Evolutionary conservation across 2,888 invertebrate genomes (phyloP), one percentile per base, ranked within the genome.

Genomic region (Antheraea yamamai): DNA sequence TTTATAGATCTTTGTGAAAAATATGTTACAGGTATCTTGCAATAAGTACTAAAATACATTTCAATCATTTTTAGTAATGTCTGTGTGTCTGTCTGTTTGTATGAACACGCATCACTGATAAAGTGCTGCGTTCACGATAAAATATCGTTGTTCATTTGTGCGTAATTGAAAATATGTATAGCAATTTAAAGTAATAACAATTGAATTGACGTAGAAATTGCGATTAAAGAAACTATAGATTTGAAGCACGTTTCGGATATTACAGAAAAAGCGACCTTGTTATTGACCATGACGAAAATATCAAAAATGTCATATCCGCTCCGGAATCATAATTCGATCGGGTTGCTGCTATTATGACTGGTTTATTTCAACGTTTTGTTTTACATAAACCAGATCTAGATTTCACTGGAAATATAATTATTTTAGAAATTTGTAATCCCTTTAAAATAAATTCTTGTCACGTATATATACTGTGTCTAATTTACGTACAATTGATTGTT

Each of bases 251-350:
- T 70, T 70, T 39, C 68, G 20, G 16, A 39, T 39, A 70, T 70
- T 70, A 70, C 39, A 70, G 70, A 39, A 70, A 68, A 39, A 51
- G 58, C 47, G 58, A 20, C 30, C 30, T 66, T 47, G 55, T 20
- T 73, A 75, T 72, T 81, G 83, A 81, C 83, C 85, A 76, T 83
- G 84, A 81, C 82, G 76, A 78, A 80, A 82, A 84, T 82, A 83
- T 77, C 75, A 75, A 76, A 80, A 81, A 79, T 75, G 77, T 76
- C 73, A 81, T 82, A 83, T 84, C 86, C 84, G 85, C 78, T 80
- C 79, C 75, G 74, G 78, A 81, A 79, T 79, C 77, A 80, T 79
- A 76, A 81, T 79, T 78, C 76, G 39, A 20, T 70, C 70, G 70
- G 68, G 35, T 70, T 35, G 39, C 39, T 39, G 39, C 39, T 39